Conservation (phyloP, 2,113 vertebrate species). For the Prinia subflava region DNA sequence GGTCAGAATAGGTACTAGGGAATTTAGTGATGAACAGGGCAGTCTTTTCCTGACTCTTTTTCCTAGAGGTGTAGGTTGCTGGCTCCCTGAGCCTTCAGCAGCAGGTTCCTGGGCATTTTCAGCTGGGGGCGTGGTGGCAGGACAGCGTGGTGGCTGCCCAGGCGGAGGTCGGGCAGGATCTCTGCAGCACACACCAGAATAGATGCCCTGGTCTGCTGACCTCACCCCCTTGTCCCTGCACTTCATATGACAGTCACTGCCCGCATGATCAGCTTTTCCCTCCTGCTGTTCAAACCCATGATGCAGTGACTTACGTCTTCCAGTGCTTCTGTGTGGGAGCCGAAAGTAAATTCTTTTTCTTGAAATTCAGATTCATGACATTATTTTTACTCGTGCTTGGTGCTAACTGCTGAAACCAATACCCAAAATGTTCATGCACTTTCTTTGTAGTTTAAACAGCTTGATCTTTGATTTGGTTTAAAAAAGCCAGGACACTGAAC, state of each 20-base stretch:
- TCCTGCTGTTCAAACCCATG: background rate
- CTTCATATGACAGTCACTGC: background rate
- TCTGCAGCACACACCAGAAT: background rate
- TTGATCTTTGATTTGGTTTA: background rate
- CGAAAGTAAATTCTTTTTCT: background rate
- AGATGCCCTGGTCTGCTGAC: background rate
- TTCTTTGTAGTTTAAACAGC: background rate
- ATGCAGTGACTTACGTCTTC: background rate
- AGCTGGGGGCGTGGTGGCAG: background rate
- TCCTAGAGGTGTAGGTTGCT: rapidly evolving
- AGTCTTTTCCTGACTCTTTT: background rate
- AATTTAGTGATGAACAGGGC: background rate
- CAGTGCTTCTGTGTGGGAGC: background rate
- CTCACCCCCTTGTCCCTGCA: background rate
- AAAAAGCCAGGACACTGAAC: background rate
- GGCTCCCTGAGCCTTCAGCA: background rate
- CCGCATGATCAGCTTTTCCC: background rate
- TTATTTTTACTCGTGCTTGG: background rate
- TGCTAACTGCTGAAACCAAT: background rate
- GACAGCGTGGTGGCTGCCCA: background rate
- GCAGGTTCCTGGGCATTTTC: background rate
- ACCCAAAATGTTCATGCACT: background rate
- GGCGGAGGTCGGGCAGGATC: background rate
- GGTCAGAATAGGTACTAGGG: background rate
- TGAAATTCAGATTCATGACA: background rate